Base-by-base conservation (phyloP, 2,888 invertebrate genomes). In the Leucoptera coffeella region DNA sequence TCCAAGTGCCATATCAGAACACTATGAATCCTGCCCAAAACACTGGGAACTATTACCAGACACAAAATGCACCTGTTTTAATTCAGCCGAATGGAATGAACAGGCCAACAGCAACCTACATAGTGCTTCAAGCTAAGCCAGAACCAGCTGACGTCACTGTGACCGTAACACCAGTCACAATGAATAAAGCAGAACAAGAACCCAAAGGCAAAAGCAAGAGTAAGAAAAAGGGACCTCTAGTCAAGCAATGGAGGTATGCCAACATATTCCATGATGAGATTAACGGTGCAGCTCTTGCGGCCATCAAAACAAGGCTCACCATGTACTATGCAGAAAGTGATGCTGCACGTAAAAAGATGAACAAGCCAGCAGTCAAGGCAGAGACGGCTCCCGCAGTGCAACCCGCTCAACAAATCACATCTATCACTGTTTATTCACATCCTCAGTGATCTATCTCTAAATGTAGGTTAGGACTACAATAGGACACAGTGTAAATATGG, bases 241-340 rank as follows among this genome's bases (percentile, higher is more conserved):
- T 74, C 1, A 74, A 74, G 38, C 74, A 74, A 32, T 74, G 74
- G 74, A 51, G 74, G 32, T 74, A 74, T 35, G 71, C 71, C 11
- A 73, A 73, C 38, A 65, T 74, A 38, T 74, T 74, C 35, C 74
- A 74, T 46, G 73, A 74, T 41, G 71, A 72, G 40, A 72, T 73
- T 3, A 72, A 72, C 47, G 72, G 72, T 20, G 65, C 69, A 20
- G 69, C 71, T 17, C 42, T 72, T 20, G 60, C 65, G 20, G 72
- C 72, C 10, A 73, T 73, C n/a, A 73, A 73, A 38, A 72, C 72
- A 4, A 54, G 72, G 30, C 46, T 73, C 14, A 64, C 60, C 3
- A 67, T 71, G 64, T 72, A 73, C 34, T 71, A 71, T 44, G 64
- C 69, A 14, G 71, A 72, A 35, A 65, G 58, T 52, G 67, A 67